phyloP scores from a whole-genome alignment of 2,797 vertebrate species.

The Aldrovandia affinis region DNA sequence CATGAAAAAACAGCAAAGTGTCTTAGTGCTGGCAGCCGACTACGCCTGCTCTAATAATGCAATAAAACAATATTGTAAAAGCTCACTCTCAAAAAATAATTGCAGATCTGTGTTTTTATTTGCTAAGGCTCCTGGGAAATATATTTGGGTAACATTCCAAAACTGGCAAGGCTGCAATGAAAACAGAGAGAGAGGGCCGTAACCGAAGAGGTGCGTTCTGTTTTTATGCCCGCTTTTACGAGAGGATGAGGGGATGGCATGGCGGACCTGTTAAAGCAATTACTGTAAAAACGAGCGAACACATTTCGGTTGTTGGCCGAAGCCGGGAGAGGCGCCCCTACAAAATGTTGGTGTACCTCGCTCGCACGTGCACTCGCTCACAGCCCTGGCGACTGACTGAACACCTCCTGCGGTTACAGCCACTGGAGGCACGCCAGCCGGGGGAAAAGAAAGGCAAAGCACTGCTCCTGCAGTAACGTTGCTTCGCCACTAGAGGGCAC shows the following conservation, averaged over 20 bases:
- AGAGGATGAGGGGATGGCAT: slow-evolving; percentile 31
- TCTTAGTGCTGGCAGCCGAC: slow-evolving; percentile 65
- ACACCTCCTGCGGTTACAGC: background rate
- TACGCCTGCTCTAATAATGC: slow-evolving; percentile 44
- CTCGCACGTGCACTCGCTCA: background rate
- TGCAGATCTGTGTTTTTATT: slow-evolving; percentile 54
- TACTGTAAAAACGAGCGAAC: slow-evolving; percentile 37
- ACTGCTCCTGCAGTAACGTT: background rate
- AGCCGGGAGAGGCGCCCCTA: too few relatives aligned
- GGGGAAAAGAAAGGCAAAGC: background rate
- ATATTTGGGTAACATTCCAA: slow-evolving; percentile 45
- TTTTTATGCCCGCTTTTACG: slow-evolving; percentile 41
- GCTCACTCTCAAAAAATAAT: slow-evolving; percentile 40
- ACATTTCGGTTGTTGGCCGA: slow-evolving; percentile 21
- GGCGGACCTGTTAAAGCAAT: slow-evolving; percentile 44
- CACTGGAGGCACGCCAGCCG: background rate
- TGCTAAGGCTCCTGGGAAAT: slow-evolving; percentile 45
- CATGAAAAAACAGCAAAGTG: slow-evolving; percentile 59
- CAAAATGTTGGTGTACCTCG: background rate
- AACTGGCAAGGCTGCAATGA: slow-evolving; percentile 35
- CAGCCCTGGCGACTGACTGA: background rate
- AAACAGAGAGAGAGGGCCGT: slow-evolving; percentile 24
- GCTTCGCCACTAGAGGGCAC: background rate
- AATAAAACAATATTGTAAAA: slow-evolving; percentile 52
- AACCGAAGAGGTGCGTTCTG: slow-evolving; percentile 18